These are phyloP conservation scores for Amblyopsis rosae DNA, from an alignment of 2,113 vertebrate genomes.

Conservation along the genomic window DNA sequence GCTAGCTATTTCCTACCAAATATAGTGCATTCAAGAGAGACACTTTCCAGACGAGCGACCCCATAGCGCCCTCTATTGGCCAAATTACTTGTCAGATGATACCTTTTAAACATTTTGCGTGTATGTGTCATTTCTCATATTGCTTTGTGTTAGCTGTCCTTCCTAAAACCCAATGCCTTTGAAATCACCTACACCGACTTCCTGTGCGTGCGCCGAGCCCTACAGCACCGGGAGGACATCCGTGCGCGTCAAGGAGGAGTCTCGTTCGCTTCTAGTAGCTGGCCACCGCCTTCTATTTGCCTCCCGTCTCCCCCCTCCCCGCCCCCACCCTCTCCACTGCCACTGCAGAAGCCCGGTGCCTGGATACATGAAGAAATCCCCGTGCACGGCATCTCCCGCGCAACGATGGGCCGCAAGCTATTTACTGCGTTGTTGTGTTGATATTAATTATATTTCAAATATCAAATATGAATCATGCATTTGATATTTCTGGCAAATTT, in stretches of 20 bases:
- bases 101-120: background rate
- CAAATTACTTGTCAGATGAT: too few relatives aligned
- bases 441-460: conserved; percentile 68
- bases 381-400: conserved; percentile 49
- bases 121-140: background rate
- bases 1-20: too few relatives aligned
- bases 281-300: conserved; percentile 74
- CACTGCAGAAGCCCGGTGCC: conserved; percentile 60
- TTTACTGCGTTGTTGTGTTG: conserved; percentile 70
- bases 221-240: conserved; percentile 29
- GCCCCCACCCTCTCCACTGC: conserved; percentile 25
- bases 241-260: conserved; percentile 61
- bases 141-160: background rate
- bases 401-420: conserved; percentile 70
- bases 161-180: conserved; percentile 4
- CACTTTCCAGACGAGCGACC: too few relatives aligned
- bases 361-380: conserved; percentile 65
- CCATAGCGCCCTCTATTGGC: too few relatives aligned
- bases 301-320: conserved; percentile 23
- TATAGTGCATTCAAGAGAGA: too few relatives aligned
- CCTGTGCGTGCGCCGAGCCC: conserved; percentile 17
- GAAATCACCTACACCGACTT: conserved; percentile 40
- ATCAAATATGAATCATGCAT: conserved; percentile 85
- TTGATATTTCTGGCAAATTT: conserved; percentile 79
- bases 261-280: conserved; percentile 59